A percentile compares a stretch with the other conserved stretches of the same genome.
Conservation (phyloP, 2,797 vertebrate species). For the Epinephelus coioides region DNA sequence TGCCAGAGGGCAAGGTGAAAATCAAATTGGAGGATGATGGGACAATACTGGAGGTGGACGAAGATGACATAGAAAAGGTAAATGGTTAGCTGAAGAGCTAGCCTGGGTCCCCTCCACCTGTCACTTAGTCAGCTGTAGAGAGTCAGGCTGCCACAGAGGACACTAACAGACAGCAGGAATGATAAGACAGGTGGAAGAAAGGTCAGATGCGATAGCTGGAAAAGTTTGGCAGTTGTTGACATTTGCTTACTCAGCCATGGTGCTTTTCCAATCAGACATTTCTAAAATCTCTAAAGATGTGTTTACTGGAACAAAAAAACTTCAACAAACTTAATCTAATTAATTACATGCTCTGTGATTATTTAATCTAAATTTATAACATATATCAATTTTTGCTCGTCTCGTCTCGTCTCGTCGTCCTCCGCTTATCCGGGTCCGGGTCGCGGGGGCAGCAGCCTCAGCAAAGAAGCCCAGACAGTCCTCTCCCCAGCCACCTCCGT, state of each 20-base stretch:
- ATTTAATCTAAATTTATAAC: too few species aligned
- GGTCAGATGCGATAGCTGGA: constrained; percentile 3
- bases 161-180: constrained; percentile 18
- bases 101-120: constrained; percentile 24
- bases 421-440: too few species aligned
- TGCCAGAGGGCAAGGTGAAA: constrained; percentile 93
- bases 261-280: not conserved
- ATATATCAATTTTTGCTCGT: too few species aligned
- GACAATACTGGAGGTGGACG: constrained; percentile 93
- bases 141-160: constrained; percentile 24
- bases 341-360: too few species aligned
- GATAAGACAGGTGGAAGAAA: constrained; percentile 6
- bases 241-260: not conserved
- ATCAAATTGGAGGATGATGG: constrained; percentile 94
- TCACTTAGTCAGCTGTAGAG: constrained; percentile 6
- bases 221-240: not conserved
- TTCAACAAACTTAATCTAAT: not conserved
- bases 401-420: too few species aligned
- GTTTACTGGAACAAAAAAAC: constrained; percentile 1
- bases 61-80: constrained; percentile 97
- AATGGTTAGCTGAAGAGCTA: constrained; percentile 12
- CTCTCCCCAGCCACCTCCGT: too few species aligned
- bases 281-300: not conserved
- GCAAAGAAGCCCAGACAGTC: too few species aligned
- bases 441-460: too few species aligned